Conservation (phyloP, 1,140 invertebrate species). For the Saccostrea glomerata region DNA sequence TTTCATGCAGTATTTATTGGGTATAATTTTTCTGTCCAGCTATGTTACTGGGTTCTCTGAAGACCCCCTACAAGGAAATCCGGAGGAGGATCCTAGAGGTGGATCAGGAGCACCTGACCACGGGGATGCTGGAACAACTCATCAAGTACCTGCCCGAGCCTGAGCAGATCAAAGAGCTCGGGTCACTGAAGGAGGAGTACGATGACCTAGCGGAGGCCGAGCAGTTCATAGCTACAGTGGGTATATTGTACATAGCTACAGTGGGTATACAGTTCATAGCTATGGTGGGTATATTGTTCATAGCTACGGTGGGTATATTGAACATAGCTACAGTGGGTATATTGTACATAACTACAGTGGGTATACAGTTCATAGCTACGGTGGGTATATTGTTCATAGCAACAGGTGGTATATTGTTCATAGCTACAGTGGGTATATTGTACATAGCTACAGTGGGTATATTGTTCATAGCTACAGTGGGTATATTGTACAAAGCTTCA, state of each 20-base stretch:
- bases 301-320: slow-evolving; percentile 83
- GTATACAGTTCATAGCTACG: too few relatives aligned
- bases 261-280: slow-evolving; percentile 81
- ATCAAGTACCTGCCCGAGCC: slow-evolving; percentile 90
- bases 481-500: too few relatives aligned
- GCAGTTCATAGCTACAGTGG: slow-evolving; percentile 94
- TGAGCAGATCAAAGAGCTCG: slow-evolving; percentile 91
- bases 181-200: slow-evolving; percentile 87
- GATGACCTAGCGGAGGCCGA: slow-evolving; percentile 94
- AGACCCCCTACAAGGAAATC: slow-evolving; percentile 92
- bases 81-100: slow-evolving; percentile 90
- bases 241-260: slow-evolving; percentile 88
- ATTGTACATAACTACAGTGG: too few relatives aligned
- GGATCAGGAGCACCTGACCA: slow-evolving; percentile 90
- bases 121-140: slow-evolving; percentile 90
- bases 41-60: slow-evolving; percentile 94
- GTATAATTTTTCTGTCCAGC: slow-evolving; percentile 74
- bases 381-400: too few relatives aligned
- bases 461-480: too few relatives aligned
- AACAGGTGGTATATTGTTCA: too few relatives aligned
- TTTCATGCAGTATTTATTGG: background rate
- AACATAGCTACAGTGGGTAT: too few relatives aligned
- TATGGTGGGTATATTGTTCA: slow-evolving; percentile 83
- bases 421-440: too few relatives aligned
- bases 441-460: too few relatives aligned